Percentiles rank a stretch among this genome's conserved stretches.
These are phyloP conservation scores for Tenthredo amoena DNA, from an alignment of 2,888 invertebrate genomes.

Conservation along the genomic window DNA sequence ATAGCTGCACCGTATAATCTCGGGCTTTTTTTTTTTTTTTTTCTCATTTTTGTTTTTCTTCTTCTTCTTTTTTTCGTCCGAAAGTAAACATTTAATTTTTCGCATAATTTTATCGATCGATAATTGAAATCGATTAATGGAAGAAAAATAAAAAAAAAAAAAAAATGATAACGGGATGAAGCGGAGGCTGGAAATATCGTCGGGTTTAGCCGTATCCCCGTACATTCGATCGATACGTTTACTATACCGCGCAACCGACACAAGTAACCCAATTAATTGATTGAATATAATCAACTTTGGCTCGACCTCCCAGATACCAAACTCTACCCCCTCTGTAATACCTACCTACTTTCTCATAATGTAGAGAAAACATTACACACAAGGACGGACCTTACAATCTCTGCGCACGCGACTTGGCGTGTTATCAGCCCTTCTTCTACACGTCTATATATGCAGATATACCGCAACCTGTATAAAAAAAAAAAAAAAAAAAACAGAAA, in stretches of 20 bases:
- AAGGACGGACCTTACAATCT: conserved; percentile 60
- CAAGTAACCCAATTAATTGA: conserved; percentile 74
- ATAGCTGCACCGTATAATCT: background rate
- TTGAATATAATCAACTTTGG: conserved; percentile 72
- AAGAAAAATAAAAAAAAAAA: too few relatives aligned
- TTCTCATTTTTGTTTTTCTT: too few relatives aligned
- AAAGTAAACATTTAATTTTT: too few relatives aligned
- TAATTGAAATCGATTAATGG: too few relatives aligned
- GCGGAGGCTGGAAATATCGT: too few relatives aligned
- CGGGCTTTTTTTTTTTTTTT: too few relatives aligned
- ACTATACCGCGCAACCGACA: conserved; percentile 60
- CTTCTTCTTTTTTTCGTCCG: too few relatives aligned
- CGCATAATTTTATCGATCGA: too few relatives aligned
- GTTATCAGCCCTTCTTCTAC: conserved; percentile 61
- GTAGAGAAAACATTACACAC: background rate
- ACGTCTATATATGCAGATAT: background rate
- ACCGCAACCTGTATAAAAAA: too few relatives aligned
- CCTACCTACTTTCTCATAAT: background rate
- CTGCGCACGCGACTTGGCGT: conserved; percentile 71
- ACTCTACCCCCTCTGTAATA: background rate
- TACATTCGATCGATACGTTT: background rate
- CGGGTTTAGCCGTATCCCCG: background rate
- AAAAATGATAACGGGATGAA: too few relatives aligned
- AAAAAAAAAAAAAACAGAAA: background rate
- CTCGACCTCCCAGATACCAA: background rate